Percentiles rank a stretch among this genome's conserved stretches.
Conservation (phyloP, 1,140 invertebrate genomes). For the Meloidogyne exigua region DNA sequence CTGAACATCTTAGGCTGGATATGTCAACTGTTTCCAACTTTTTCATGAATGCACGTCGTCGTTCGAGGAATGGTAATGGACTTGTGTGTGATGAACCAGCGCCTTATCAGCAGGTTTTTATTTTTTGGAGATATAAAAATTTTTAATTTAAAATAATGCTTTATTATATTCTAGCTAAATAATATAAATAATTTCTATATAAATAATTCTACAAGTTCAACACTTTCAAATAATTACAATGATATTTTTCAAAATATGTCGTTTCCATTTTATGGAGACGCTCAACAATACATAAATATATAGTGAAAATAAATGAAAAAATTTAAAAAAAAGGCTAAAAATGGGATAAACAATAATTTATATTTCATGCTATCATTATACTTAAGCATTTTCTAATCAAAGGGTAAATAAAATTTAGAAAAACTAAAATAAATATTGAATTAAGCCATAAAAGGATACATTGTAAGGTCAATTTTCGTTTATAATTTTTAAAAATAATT, state of each 20-base stretch:
- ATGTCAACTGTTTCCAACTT: conserved; percentile 98
- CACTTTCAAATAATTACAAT: neutral
- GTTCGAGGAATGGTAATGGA: conserved; percentile 65
- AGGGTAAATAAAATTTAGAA: neutral
- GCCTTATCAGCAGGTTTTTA: conserved; percentile 45
- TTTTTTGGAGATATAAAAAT: conserved; percentile 1
- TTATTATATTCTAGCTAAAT: conserved; percentile 5
- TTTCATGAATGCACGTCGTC: conserved; percentile 97
- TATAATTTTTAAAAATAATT: neutral
- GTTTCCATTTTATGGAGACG: conserved; percentile 4
- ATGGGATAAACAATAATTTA: neutral
- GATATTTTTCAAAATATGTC: conserved; percentile 1
- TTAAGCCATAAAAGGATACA: neutral
- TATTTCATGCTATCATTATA: neutral
- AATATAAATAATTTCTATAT: neutral
- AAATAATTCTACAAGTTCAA: neutral
- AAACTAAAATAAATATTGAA: neutral
- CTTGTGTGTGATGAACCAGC: conserved; percentile 43
- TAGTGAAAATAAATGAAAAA: neutral
- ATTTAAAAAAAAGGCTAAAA: neutral
- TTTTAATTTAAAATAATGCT: neutral
- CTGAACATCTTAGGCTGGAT: conserved; percentile 90
- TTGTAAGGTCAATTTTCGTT: neutral
- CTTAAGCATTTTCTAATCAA: neutral
- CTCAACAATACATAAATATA: neutral